These are phyloP conservation scores for Nothoprocta pentlandii DNA, from an alignment of 2,113 vertebrate species.

Conservation along the genomic window DNA sequence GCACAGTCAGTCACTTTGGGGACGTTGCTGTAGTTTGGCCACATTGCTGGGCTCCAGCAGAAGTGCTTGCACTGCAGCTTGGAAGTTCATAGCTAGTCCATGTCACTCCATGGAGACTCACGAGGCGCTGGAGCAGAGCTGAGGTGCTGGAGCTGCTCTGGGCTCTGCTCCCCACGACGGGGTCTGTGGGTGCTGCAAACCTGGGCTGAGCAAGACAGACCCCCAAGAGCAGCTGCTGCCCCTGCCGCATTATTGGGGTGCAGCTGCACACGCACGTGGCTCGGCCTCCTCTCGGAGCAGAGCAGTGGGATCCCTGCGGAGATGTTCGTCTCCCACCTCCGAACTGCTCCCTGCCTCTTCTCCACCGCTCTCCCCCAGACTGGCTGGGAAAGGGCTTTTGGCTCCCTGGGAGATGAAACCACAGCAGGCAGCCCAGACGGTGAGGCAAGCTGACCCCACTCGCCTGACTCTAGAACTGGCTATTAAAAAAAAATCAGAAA, in stretches of 20 bases:
- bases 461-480: background rate
- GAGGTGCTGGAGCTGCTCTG: background rate
- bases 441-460: background rate
- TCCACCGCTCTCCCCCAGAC: background rate
- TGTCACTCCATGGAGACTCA: background rate
- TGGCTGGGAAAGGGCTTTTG: background rate
- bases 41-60: background rate
- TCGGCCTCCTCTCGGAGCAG: background rate
- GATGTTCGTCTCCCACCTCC: background rate
- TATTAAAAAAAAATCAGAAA: too few species aligned
- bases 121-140: background rate
- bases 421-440: background rate
- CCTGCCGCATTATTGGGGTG: background rate
- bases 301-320: rapidly evolving
- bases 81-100: background rate
- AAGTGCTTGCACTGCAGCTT: background rate
- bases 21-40: background rate
- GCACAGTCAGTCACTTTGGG: background rate
- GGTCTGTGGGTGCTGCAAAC: background rate
- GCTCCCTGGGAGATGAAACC: background rate
- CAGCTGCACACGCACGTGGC: background rate
- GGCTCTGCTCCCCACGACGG: too few species aligned
- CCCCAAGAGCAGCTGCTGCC: background rate
- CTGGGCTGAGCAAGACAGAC: background rate
- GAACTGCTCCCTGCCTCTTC: background rate